Evolutionary conservation across 2,797 vertebrate genomes (phyloP).

Genomic region (Crenuchus spilurus): DNA sequence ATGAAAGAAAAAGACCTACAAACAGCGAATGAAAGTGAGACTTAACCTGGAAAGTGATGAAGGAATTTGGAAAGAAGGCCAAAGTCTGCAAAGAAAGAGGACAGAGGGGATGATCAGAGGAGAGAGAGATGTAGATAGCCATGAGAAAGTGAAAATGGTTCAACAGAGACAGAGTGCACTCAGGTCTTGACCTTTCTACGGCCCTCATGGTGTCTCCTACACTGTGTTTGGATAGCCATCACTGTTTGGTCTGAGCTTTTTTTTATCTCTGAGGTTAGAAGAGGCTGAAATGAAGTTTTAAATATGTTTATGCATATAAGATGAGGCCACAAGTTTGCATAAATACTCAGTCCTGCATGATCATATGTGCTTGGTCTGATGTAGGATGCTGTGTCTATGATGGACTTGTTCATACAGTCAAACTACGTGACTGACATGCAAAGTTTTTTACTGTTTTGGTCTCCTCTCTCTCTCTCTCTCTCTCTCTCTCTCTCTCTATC

Average conservation of each 20-base stretch:
- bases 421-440: no score
- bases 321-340: no score
- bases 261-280: no score
- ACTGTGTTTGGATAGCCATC: neutral
- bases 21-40: conserved; percentile 9
- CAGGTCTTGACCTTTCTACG: conserved; percentile 1
- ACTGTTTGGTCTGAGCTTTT: no score
- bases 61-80: conserved; percentile 3
- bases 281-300: no score
- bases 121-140: conserved; percentile 14
- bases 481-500: conserved; percentile 10
- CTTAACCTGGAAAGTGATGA: conserved; percentile 34
- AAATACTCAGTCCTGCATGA: no score
- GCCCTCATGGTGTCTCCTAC: neutral
- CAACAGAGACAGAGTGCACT: neutral
- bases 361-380: no score
- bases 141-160: conserved; percentile 32
- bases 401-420: no score
- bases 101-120: conserved; percentile 19
- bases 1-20: neutral
- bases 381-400: no score
- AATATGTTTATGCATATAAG: no score
- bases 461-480: neutral
- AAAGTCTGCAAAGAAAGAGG: neutral
- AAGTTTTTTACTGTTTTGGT: neutral